Evolutionary conservation across 2,888 invertebrate species (phyloP), one percentile per base, ranked within the genome.

Genomic region (Himalopsyche kuldschensis): DNA sequence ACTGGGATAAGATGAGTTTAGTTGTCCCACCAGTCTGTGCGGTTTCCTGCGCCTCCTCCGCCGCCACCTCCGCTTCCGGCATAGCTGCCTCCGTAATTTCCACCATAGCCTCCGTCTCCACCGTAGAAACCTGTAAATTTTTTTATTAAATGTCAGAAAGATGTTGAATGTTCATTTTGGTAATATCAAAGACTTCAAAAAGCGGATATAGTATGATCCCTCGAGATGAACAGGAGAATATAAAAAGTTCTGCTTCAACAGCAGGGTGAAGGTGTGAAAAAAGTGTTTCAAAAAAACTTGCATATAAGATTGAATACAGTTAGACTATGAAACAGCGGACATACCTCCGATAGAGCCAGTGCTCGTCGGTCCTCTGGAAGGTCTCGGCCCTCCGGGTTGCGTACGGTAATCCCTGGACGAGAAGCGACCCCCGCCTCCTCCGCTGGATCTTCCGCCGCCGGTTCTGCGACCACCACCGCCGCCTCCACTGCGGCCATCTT

Each of bases 401-500:
- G 94, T 94, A 89, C 95, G 95, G 89, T 94, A 95, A 93, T 95
- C 95, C 85, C 95, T 91, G 15, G 94, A 93, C 15, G 93, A 93
- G 87, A 94, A 94, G 30, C 91, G 90, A 86, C 90, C 89, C 80
- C 90, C 88, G 87, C 89, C 89, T 80, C 93, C 91, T 83, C 93
- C 92, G 87, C 93, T 93, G 83, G 94, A 91, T 88, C 93, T 93
- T 85, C 91, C 89, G 84, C 90, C 90, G 81, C 91, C 90, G 15
- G 91, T 90, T 84, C 90, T 89, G 17, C 91, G 89, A n/a, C 93
- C 90, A 10, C 90, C 90, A 10, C 90, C 90, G 87, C 91, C 93
- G 88, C 96, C 95, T 87, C 93, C 92, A 83, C 94, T 94, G 87
- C 96, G 94, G 10, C 94, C 93, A 88, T 96, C 96, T 80, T 97